Conservation (phyloP, 2,113 vertebrate species). For the Catharus bicknelli region DNA sequence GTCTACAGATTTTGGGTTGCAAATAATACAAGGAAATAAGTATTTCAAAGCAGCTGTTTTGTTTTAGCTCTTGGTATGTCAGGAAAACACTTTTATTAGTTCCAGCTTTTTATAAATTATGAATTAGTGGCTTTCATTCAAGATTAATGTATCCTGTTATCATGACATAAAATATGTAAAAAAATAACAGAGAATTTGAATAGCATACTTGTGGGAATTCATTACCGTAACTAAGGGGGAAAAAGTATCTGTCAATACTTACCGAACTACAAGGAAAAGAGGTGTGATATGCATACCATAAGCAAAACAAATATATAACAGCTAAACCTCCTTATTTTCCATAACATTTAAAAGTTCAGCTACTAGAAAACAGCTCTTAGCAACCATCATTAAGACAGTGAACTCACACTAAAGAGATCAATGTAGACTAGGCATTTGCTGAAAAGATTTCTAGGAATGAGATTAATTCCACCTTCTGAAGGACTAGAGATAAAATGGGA, state of each 20-base stretch:
- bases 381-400: not conserved
- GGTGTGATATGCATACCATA: not conserved
- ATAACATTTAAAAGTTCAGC: not conserved
- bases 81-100: not conserved
- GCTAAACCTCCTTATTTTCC: not conserved
- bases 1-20: not conserved
- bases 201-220: not conserved
- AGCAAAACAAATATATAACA: not conserved
- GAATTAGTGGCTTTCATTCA: not conserved
- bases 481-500: not conserved
- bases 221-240: not conserved
- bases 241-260: not conserved
- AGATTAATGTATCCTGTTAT: not conserved
- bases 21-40: not conserved
- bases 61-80: not conserved
- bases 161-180: not conserved
- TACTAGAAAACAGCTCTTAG: constrained; percentile 10
- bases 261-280: not conserved
- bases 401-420: constrained; percentile 1
- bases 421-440: not conserved
- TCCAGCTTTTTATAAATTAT: not conserved
- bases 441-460: constrained; percentile 1
- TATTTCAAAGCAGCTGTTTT: not conserved
- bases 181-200: not conserved
- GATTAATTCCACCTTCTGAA: not conserved